Conservation (phyloP, 2,888 invertebrate species). For the Linnaemya vulpina region DNA sequence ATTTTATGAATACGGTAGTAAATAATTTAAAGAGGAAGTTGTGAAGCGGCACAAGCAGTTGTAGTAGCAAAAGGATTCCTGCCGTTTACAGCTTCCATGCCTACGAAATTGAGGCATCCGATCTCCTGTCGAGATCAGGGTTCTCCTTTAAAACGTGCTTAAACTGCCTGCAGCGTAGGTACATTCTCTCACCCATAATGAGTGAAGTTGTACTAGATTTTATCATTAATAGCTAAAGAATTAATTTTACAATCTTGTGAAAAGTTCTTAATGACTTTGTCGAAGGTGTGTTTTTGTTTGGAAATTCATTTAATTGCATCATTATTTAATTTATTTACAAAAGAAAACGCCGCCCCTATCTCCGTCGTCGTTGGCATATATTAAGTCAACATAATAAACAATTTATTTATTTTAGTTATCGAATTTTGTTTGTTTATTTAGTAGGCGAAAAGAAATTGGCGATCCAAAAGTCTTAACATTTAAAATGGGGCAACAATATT, state of each 20-base stretch:
- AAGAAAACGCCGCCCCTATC: slow-evolving; percentile 32
- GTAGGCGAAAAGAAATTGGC: background rate
- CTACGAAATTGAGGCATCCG: too few species aligned
- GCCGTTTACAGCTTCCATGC: too few species aligned
- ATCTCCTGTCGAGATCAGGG: too few species aligned
- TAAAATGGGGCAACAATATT: background rate
- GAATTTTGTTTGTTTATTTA: slow-evolving; percentile 5
- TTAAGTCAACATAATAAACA: slow-evolving; percentile 1
- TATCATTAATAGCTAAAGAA: background rate
- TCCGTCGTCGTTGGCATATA: slow-evolving; percentile 8
- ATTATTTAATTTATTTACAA: slow-evolving; percentile 49
- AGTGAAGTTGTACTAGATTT: background rate
- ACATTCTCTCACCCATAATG: too few species aligned
- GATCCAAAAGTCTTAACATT: background rate
- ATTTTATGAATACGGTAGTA: too few species aligned
- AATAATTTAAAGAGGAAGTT: too few species aligned
- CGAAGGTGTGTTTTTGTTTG: slow-evolving; percentile 25
- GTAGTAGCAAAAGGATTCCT: too few species aligned
- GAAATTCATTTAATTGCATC: slow-evolving; percentile 13
- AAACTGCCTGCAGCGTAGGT: too few species aligned
- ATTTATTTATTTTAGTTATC: slow-evolving; percentile 21
- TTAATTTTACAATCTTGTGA: background rate
- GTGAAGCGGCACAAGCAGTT: too few species aligned
- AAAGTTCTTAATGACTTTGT: background rate
- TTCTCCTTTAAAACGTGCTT: too few species aligned